Conservation (phyloP, 64 coral and sea anemone species). For the Astreopora myriophthalma region DNA sequence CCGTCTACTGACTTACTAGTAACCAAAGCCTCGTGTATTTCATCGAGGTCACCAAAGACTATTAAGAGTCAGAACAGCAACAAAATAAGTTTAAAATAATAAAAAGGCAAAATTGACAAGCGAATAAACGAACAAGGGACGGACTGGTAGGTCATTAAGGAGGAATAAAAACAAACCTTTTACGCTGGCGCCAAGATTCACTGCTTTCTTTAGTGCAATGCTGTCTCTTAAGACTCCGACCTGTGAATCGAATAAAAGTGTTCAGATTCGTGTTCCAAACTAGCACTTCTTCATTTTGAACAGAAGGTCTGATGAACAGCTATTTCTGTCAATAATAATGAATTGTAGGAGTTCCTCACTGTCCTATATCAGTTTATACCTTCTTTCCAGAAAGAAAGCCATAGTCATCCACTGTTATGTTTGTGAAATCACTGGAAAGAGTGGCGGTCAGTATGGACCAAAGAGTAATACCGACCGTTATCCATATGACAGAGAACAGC, state of each 20-base stretch:
- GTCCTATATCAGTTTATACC: not conserved
- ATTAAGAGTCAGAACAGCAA: not conserved
- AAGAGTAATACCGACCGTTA: not conserved
- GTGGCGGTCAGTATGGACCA: slow-evolving; percentile 8
- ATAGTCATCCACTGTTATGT: not conserved
- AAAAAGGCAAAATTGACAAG: too few relatives aligned
- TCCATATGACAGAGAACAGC: slow-evolving; percentile 15
- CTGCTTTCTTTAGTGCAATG: not conserved
- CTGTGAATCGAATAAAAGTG: not conserved
- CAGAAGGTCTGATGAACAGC: too few relatives aligned
- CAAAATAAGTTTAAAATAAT: not conserved
- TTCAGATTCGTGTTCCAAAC: not conserved
- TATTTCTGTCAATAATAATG: not conserved
- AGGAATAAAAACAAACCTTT: not conserved
- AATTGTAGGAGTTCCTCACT: not conserved
- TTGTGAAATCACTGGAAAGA: slow-evolving; percentile 3
- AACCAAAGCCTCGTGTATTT: not conserved
- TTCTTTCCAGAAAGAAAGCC: not conserved
- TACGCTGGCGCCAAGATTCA: not conserved
- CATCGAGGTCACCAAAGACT: not conserved
- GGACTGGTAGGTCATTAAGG: too few relatives aligned
- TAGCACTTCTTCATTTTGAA: not conserved
- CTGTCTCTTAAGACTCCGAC: not conserved
- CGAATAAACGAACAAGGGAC: too few relatives aligned
- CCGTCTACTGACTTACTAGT: not conserved